Evolutionary conservation across 2,888 invertebrate species (phyloP).

Genomic region (Spisula solida): DNA sequence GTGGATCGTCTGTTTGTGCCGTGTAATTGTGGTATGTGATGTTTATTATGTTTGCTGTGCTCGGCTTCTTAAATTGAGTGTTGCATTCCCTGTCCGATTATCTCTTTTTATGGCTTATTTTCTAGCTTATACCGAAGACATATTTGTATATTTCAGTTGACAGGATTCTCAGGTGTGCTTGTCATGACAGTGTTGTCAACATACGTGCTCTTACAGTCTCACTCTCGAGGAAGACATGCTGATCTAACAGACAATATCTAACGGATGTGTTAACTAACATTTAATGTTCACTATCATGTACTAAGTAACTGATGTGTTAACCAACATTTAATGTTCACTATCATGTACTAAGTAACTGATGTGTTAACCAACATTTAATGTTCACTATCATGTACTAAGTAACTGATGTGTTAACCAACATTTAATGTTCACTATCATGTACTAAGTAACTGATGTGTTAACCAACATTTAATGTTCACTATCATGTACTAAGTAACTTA

Average conservation of each 20-base stretch:
- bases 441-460: too few species aligned
- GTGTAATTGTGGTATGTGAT: too few species aligned
- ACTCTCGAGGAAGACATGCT: constrained; percentile 32
- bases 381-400: too few species aligned
- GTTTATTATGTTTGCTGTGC: neutral
- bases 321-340: too few species aligned
- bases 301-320: too few species aligned
- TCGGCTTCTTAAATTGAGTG: neutral
- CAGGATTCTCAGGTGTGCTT: constrained; percentile 57
- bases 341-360: too few species aligned
- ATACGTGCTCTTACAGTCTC: constrained; percentile 44
- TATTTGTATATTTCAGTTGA: constrained; percentile 51
- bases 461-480: too few species aligned
- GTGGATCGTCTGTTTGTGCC: neutral
- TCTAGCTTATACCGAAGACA: neutral
- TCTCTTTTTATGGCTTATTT: neutral
- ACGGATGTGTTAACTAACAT: neutral
- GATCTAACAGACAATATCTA: constrained; percentile 35
- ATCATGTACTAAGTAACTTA: too few species aligned
- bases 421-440: too few species aligned
- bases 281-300: too few species aligned
- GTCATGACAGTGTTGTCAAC: constrained; percentile 50
- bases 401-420: too few species aligned
- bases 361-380: too few species aligned
- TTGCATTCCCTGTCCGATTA: neutral